Base-by-base conservation (phyloP, 2,888 invertebrate species). In the Cepaea hortensis region DNA sequence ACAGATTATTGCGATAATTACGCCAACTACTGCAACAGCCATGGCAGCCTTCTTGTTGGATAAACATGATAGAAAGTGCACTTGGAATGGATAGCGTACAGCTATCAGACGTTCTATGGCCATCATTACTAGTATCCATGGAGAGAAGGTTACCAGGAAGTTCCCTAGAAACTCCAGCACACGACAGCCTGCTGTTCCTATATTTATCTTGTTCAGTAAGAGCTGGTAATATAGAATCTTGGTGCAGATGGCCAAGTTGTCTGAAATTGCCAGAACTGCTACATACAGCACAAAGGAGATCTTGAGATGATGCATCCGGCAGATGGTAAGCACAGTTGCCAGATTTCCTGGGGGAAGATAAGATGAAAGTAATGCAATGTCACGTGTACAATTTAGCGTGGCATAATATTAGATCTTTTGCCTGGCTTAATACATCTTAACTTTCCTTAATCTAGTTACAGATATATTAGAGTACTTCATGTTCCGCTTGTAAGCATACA, bases 251-350 rank as follows among this genome's bases (percentile, higher is more conserved):
- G 86, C 82, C 72, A 86, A 61, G 46, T 83, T 86, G 79, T 86
- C 86, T 20, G 72, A 15, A 23, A 86, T 70, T 3, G 86, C 86
- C 35, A 86, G 48, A 46, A 86, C 55, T 1, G 77, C 83, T 0
- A 86, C 86, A 70, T 86, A 86, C 50, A 86, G 9, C 61, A 77
- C 55, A 35, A 86, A 86, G 18, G 86, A 83, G 35, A 62, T 18
- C 50, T 82, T 82, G 7, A 86, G 61, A 61, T 79, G 82, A 1
- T 61, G 70, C 86, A 86, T 86, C 18, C 83, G 68, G 75, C 76
- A 82, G 50, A 86, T 86, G 20, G 86, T 86, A 9, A 86, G n/a
- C 35, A 86, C 76, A 50, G 82, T 86, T 13, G 86, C 82, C 46
- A 86, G 68, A 48, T 86, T 86, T 23, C 82, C 86, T 86, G 86